phyloP scores from a whole-genome alignment of 1,140 invertebrate species.

The Paracyclopina nana region DNA sequence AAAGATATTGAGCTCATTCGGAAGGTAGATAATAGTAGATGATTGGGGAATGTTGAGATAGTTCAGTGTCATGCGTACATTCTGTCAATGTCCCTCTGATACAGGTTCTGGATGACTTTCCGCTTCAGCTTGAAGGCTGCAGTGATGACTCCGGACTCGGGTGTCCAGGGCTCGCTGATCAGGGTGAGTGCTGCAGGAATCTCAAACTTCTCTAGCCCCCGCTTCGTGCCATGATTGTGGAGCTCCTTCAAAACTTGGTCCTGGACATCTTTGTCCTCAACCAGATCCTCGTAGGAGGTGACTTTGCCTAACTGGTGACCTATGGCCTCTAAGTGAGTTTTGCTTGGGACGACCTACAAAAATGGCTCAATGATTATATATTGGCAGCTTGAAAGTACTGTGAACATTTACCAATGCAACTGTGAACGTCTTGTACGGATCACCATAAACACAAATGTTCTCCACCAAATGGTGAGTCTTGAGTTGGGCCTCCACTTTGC shows the following conservation, averaged over 20 bases:
- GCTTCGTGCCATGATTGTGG: conserved; percentile 20
- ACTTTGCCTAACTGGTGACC: conserved; percentile 22
- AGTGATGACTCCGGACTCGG: conserved; percentile 68
- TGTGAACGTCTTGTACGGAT: conserved; percentile 25
- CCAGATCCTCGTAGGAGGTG: conserved; percentile 25
- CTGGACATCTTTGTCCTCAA: conserved; percentile 24
- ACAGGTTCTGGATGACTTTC: neutral
- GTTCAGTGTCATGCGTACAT: too few species aligned
- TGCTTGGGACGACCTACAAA: conserved; percentile 66
- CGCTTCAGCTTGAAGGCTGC: conserved; percentile 3
- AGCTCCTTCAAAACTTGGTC: conserved; percentile 21
- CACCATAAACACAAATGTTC: conserved; percentile 31
- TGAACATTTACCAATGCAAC: conserved; percentile 33
- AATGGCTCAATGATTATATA: too few species aligned
- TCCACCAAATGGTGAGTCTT: conserved; percentile 33
- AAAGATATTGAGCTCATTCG: too few species aligned
- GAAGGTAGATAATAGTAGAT: too few species aligned
- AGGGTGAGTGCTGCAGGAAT: conserved; percentile 76
- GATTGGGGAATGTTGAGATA: too few species aligned
- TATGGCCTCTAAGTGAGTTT: neutral
- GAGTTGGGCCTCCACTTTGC: conserved; percentile 33
- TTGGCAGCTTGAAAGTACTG: too few species aligned
- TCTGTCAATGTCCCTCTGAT: neutral
- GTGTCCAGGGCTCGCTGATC: conserved; percentile 76
- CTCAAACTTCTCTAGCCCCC: conserved; percentile 64